Evolutionary conservation across 2,888 invertebrate genomes (phyloP), one percentile per base, ranked within the genome.

Genomic region (Tanytarsus gracilentus): DNA sequence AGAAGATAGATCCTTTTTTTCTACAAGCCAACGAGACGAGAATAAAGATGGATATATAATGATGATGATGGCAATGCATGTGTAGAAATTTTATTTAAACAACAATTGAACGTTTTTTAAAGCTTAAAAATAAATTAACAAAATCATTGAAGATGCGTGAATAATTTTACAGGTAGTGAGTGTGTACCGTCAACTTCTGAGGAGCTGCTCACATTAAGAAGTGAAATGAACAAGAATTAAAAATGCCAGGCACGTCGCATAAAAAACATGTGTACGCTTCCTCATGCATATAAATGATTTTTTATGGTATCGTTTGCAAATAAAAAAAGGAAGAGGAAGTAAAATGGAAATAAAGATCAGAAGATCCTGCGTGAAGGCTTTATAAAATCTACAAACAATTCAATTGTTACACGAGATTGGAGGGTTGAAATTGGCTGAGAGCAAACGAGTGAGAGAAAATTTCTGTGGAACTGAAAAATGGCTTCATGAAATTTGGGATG

Each of bases 221-320:
- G 18, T 18, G 44, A 44, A 44, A 44, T 11, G 11, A 18, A 18
- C 21, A 44, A 18, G 44, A 44, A 44, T 58, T 58, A 58, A 40
- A 58, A 58, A 58, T 58, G 48, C 21, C 58, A 58, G 29, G 21
- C 58, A 58, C 58, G 58, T 58, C 44, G 16, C 18, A 11, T 58
- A 44, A 39, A 58, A 53, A 58, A 58, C 58, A 58, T 58, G 58
- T 58, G 58, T 58, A 58, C 21, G 26, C 8, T 29, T 30, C 58
- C 25, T 58, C 58, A 58, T 58, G 58, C 58, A 58, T 58, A 58
- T 58, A 58, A 58, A 58, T 58, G 58, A 51, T 39, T 44, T 44
- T 44, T 44, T 44, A 44, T 44, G 21, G 16, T 44, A 44, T 23
- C 9, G 9, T 4, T 5, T 18, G 21, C 8, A 21, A 16, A 44